phyloP scores from a whole-genome alignment of 2,113 vertebrate genomes.

The Chaenogobius annularis region DNA sequence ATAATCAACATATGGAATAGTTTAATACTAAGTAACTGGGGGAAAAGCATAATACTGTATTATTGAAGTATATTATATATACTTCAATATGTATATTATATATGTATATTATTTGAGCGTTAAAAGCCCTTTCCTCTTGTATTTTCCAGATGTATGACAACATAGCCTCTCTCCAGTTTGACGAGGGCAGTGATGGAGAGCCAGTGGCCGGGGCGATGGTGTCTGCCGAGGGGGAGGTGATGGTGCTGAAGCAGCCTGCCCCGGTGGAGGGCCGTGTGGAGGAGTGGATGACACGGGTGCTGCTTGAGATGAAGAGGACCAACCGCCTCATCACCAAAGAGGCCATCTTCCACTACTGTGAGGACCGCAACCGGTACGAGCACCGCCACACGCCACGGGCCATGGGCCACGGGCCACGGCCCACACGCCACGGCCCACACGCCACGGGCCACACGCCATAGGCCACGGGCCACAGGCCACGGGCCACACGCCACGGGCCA shows the following conservation, averaged over 20 bases:
- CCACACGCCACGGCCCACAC: no score
- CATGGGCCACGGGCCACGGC: no score
- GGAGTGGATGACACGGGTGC: slow-evolving; percentile 90
- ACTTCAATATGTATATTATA: no score
- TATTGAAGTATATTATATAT: no score
- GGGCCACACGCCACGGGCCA: no score
- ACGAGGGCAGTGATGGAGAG: slow-evolving; percentile 71
- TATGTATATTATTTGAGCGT: no score
- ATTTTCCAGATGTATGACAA: slow-evolving; percentile 91
- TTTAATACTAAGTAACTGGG: no score
- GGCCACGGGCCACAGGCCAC: no score
- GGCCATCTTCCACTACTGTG: slow-evolving; percentile 89
- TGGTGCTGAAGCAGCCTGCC: slow-evolving; percentile 82
- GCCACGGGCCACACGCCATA: no score
- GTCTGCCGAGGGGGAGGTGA: slow-evolving; percentile 90
- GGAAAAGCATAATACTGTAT: no score
- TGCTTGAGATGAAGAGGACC: slow-evolving; percentile 88
- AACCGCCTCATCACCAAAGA: slow-evolving; percentile 95
- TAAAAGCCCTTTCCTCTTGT: neutral
- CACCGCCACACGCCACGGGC: no score
- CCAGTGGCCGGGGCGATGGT: slow-evolving; percentile 86
- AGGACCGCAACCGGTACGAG: slow-evolving; percentile 84
- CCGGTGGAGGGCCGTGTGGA: slow-evolving; percentile 88
- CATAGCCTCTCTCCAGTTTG: slow-evolving; percentile 85
- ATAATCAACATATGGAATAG: no score